These are phyloP conservation scores for Idaea aversata DNA, from an alignment of 2,888 invertebrate species.

Conservation along the genomic window DNA sequence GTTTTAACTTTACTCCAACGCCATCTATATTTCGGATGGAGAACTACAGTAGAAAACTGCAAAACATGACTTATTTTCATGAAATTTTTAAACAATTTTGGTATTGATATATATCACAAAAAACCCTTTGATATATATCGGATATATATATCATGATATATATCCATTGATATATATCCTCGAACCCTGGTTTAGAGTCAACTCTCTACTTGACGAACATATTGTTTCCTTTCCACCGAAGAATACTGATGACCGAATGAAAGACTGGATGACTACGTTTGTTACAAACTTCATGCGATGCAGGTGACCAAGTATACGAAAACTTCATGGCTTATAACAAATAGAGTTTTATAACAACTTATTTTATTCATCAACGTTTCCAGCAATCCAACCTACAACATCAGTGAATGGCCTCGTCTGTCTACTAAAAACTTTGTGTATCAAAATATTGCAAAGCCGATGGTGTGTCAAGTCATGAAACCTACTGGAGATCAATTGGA, in stretches of 20 bases:
- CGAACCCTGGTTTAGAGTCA: conserved; percentile 42
- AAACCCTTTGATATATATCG: no score
- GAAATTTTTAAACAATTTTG: no score
- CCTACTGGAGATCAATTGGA: conserved; percentile 4
- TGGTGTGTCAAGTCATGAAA: conserved; percentile 8
- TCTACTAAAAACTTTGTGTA: conserved; percentile 2
- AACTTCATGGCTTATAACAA: neutral
- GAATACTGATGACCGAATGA: conserved; percentile 30
- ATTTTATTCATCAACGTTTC: neutral
- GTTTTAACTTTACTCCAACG: no score
- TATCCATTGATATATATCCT: no score
- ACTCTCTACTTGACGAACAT: conserved; percentile 18
- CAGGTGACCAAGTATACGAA: conserved; percentile 23
- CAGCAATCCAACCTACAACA: conserved; percentile 17
- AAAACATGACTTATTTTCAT: no score
- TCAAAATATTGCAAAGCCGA: conserved; percentile 10
- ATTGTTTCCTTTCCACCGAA: conserved; percentile 18
- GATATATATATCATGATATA: no score
- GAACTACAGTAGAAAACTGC: no score
- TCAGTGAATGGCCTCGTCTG: conserved; percentile 14
- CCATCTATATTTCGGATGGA: no score
- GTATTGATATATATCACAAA: no score
- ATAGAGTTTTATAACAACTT: neutral
- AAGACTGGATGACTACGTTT: conserved; percentile 27
- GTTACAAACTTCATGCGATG: conserved; percentile 30